Percentiles rank a stretch among this genome's conserved stretches.
phyloP scores from a whole-genome alignment of 1,140 invertebrate species.

The Trichomalopsis sarcophagae region DNA sequence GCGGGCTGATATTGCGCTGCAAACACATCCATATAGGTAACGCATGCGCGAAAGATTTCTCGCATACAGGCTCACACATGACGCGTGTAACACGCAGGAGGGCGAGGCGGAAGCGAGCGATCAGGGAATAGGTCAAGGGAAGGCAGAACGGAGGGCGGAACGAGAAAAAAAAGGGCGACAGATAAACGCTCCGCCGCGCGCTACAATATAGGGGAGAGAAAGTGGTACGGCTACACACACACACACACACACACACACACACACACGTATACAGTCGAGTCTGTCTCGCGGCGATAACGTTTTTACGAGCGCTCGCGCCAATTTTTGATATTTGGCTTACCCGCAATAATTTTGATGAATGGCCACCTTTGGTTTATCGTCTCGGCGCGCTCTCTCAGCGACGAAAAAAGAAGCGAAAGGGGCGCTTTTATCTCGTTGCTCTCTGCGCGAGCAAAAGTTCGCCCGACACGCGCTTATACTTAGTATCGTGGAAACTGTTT shows the following conservation, averaged over 20 bases:
- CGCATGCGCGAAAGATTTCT: neutral
- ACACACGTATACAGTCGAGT: neutral
- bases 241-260: too few relatives aligned
- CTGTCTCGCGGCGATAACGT: neutral
- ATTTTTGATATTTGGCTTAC: neutral
- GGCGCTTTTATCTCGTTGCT: neutral
- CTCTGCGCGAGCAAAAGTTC: neutral
- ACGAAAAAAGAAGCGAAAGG: too few relatives aligned
- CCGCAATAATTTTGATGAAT: neutral
- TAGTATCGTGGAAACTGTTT: too few relatives aligned
- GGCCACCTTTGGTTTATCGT: neutral
- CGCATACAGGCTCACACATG: neutral
- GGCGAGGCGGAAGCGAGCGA: neutral
- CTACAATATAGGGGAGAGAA: neutral
- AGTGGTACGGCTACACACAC: neutral
- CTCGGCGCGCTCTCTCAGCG: too few relatives aligned
- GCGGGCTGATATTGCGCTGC: neutral
- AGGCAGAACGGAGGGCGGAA: neutral
- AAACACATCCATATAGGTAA: neutral
- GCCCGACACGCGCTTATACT: neutral
- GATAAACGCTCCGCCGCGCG: neutral
- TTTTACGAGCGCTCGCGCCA: neutral
- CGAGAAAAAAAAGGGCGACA: neutral
- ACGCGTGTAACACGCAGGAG: neutral
- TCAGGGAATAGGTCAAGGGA: neutral